Base-by-base conservation (phyloP, 2,888 invertebrate genomes). In the Hemithea aestivaria region DNA sequence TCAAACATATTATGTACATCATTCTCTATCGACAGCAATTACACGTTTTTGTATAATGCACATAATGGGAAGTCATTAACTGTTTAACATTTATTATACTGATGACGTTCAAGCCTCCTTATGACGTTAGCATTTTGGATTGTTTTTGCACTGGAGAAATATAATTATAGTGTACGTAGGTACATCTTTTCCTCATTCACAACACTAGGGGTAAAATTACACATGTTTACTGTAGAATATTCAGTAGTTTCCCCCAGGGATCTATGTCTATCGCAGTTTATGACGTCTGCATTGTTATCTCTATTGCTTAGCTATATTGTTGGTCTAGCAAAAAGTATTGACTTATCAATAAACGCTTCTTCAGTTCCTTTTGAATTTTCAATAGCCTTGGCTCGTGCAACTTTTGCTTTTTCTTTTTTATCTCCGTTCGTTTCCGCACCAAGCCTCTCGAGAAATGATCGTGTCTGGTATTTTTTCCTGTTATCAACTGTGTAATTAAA, bases 401-500 rank as follows among this genome's bases (percentile, higher is more conserved):
- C 45, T 50, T 50, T 45, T 35, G 45, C 44, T 47, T 38, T 25
- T 32, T 28, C 27, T 36, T 35, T 20, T 4, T 6, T 12, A 26
- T 29, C 6, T 10, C 16, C 16, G 16, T 16, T 16, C 20, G 45
- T 38, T 50, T 51, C 47, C 43, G 50, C 33, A 33, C 33, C 31
- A 27, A 29, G 38, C 34, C 35, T 35, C 25, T 12, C 10, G 33
- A 8, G 16, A 16, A 16, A 4, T 16, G 16, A 36, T 10, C 27
- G 26, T 10, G 8, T 20, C 10, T 12, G 11, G 11, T 20, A 25
- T 28, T 16, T 28, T 16, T 16, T 16, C 16, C 16, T 16, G 16
- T 6, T 11, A 10, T 21, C 11, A 30, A 12, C 5, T 20, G 16
- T 16, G 16, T 16, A 35, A 24, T 40, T 27, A 30, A 28, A 25